These are phyloP conservation scores for Cetonia aurata DNA, from an alignment of 2,888 invertebrate genomes.

Conservation along the genomic window DNA sequence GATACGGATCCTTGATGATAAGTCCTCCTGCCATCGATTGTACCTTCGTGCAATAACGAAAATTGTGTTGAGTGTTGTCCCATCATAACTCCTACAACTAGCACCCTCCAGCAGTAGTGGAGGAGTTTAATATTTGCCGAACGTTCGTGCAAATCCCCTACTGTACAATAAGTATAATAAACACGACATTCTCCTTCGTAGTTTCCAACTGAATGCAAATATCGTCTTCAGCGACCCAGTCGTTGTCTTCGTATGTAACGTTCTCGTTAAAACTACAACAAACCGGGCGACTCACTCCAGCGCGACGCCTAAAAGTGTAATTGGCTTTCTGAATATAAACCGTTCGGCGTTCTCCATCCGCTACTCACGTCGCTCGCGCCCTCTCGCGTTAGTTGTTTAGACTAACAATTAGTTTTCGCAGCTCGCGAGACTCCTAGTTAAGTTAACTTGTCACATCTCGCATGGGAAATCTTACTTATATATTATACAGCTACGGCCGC, in stretches of 20 bases:
- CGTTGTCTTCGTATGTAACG: constrained; percentile 25
- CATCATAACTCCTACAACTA: too few relatives aligned
- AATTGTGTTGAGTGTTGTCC: too few relatives aligned
- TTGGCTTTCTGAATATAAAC: constrained; percentile 20
- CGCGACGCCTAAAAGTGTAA: constrained; percentile 23
- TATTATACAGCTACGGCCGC: background rate
- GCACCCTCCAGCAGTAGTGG: too few relatives aligned
- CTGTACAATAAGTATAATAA: constrained; percentile 2
- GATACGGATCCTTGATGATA: too few relatives aligned
- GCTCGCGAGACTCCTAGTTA: too few relatives aligned
- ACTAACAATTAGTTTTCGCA: constrained; percentile 43
- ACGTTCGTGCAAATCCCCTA: too few relatives aligned
- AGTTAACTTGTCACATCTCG: constrained; percentile 57
- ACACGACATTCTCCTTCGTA: constrained; percentile 1
- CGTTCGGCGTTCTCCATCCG: too few relatives aligned
- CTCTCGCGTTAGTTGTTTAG: constrained; percentile 40
- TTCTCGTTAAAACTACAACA: constrained; percentile 44
- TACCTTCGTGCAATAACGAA: too few relatives aligned
- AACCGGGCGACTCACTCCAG: background rate
- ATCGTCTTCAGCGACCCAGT: background rate
- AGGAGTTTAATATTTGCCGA: too few relatives aligned
- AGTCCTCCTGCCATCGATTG: too few relatives aligned
- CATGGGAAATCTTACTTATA: constrained; percentile 59
- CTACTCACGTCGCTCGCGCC: too few relatives aligned
- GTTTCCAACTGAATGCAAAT: constrained; percentile 40